These are phyloP conservation scores for Dascyllus trimaculatus DNA, from an alignment of 2,113 vertebrate genomes.

Conservation along the genomic window DNA sequence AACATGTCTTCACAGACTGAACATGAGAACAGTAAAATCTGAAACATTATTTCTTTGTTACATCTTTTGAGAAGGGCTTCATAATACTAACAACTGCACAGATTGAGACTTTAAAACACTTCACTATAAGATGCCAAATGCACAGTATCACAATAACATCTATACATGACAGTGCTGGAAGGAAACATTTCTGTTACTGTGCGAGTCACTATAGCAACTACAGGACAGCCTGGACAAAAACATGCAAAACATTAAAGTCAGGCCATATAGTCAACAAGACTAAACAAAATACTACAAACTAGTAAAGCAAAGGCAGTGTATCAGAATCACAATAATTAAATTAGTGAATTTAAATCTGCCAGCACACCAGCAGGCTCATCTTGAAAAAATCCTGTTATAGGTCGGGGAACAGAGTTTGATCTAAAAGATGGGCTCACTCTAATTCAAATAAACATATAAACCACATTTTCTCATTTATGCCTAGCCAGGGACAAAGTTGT, in stretches of 20 bases:
- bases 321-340: conserved; percentile 33
- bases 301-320: conserved; percentile 8
- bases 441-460: not conserved
- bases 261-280: conserved; percentile 29
- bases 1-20: not conserved
- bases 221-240: conserved; percentile 19
- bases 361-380: conserved; percentile 35
- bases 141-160: conserved; percentile 44
- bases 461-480: too few relatives aligned
- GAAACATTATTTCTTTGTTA: conserved; percentile 10
- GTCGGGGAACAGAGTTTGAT: not conserved
- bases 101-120: conserved; percentile 7
- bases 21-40: conserved; percentile 31
- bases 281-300: conserved; percentile 43
- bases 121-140: conserved; percentile 39
- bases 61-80: conserved; percentile 26
- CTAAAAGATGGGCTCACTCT: not conserved
- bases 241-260: conserved; percentile 45
- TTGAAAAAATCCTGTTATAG: not conserved
- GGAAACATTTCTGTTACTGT: conserved; percentile 7
- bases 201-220: conserved; percentile 32
- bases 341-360: conserved; percentile 13
- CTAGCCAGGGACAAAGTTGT: not conserved
- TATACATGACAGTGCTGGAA: conserved; percentile 13
- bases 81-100: conserved; percentile 27